Evolutionary conservation across 2,888 invertebrate species (phyloP).

Genomic region (Pilophorus perplexus): DNA sequence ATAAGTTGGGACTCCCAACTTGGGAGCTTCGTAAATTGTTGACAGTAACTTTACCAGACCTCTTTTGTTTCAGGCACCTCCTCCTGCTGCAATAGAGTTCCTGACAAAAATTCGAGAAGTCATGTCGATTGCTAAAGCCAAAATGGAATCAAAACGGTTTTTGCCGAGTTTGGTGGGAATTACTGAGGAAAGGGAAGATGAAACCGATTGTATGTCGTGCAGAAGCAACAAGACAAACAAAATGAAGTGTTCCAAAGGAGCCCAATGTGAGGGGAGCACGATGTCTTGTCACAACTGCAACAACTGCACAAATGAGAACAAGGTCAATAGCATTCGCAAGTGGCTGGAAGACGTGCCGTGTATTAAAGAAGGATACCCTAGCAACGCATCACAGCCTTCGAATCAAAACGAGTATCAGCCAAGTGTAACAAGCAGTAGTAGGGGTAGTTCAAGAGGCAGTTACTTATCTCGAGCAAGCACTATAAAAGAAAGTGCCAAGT

Average conservation of each 20-base stretch:
- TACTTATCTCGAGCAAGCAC: conserved; percentile 20
- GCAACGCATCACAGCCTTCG: background rate
- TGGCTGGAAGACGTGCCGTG: conserved; percentile 71
- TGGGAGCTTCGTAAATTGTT: too few species aligned
- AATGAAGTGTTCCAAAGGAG: conserved; percentile 10
- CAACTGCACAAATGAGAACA: conserved; percentile 60
- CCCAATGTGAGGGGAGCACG: conserved; percentile 12
- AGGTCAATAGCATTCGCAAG: conserved; percentile 70
- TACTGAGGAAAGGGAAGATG: conserved; percentile 68
- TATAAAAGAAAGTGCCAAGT: conserved; percentile 20
- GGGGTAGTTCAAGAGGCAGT: conserved; percentile 21
- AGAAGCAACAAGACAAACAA: conserved; percentile 18
- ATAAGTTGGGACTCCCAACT: too few species aligned
- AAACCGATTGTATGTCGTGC: conserved; percentile 28
- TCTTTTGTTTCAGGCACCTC: conserved; percentile 70
- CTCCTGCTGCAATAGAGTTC: conserved; percentile 86
- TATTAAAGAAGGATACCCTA: conserved; percentile 17
- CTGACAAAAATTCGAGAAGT: conserved; percentile 85
- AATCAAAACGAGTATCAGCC: conserved; percentile 20
- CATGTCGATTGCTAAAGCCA: conserved; percentile 82
- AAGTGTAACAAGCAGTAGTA: conserved; percentile 16
- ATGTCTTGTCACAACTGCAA: conserved; percentile 39
- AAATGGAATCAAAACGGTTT: conserved; percentile 78
- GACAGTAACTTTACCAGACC: too few species aligned
- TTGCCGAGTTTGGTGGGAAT: conserved; percentile 75